Conservation (phyloP, 2,797 vertebrate species). For the Darevskia mixta region DNA sequence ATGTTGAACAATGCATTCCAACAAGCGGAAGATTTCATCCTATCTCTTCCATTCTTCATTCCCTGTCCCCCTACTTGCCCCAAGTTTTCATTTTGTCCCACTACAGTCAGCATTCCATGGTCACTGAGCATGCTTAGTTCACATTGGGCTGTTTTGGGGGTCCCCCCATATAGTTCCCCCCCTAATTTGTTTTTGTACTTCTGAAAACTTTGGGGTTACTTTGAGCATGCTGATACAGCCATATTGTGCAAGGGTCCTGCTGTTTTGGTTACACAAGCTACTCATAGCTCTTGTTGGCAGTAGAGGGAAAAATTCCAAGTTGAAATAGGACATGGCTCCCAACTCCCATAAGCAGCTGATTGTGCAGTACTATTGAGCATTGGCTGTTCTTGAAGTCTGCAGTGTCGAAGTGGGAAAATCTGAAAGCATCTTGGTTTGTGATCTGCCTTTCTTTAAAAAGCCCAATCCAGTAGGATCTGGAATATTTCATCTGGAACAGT, state of each 20-base stretch:
- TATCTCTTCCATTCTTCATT: neutral
- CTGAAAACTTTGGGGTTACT: neutral
- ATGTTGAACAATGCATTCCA: neutral
- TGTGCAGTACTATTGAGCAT: neutral
- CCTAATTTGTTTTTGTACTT: neutral
- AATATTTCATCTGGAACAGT: neutral
- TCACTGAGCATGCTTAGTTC: neutral
- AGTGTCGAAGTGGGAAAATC: rapidly evolving
- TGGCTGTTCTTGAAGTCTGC: neutral
- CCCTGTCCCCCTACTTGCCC: too few relatives aligned
- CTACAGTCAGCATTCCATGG: neutral
- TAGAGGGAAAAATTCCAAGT: too few relatives aligned
- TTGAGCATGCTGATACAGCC: neutral
- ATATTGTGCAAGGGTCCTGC: neutral
- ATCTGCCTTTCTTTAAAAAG: neutral
- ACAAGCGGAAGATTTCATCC: neutral
- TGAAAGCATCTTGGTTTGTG: neutral
- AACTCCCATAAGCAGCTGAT: neutral
- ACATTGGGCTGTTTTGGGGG: neutral
- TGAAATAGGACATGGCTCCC: neutral
- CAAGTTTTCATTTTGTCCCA: neutral
- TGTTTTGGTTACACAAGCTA: neutral
- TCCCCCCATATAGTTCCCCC: neutral
- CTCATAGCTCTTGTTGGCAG: neutral
- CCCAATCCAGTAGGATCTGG: neutral